phyloP scores from a whole-genome alignment of 2,888 invertebrate genomes.

The Hecatera dysodea region DNA sequence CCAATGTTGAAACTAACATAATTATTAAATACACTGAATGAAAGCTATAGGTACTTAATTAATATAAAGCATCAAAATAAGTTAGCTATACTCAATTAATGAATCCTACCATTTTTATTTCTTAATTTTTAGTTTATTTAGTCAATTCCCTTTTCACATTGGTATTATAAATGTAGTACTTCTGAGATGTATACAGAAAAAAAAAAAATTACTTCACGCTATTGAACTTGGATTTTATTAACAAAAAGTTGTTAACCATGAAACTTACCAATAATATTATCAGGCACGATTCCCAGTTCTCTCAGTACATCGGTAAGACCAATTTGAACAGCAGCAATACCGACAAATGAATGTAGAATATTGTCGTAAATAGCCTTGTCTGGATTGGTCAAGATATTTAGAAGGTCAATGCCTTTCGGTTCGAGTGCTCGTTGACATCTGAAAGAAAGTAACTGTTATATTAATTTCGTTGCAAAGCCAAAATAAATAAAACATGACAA shows the following conservation, averaged over 20 bases:
- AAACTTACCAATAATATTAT: constrained; percentile 93
- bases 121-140: no score
- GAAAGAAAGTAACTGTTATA: constrained; percentile 10
- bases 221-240: background rate
- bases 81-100: no score
- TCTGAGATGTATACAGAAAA: no score
- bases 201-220: no score
- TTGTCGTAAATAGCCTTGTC: constrained; percentile 92
- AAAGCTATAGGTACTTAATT: no score
- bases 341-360: constrained; percentile 93
- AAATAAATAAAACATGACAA: no score
- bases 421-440: constrained; percentile 89
- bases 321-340: constrained; percentile 93
- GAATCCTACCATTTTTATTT: no score
- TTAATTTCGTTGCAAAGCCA: background rate
- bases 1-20: no score
- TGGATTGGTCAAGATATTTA: constrained; percentile 91
- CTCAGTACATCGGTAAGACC: constrained; percentile 91
- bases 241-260: background rate
- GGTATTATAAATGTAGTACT: no score
- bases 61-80: no score
- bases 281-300: constrained; percentile 91
- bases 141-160: no score
- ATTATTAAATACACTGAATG: no score
- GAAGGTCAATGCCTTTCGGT: constrained; percentile 91